Base-by-base conservation (phyloP, 2,113 vertebrate genomes). In the Alethe diademata region DNA sequence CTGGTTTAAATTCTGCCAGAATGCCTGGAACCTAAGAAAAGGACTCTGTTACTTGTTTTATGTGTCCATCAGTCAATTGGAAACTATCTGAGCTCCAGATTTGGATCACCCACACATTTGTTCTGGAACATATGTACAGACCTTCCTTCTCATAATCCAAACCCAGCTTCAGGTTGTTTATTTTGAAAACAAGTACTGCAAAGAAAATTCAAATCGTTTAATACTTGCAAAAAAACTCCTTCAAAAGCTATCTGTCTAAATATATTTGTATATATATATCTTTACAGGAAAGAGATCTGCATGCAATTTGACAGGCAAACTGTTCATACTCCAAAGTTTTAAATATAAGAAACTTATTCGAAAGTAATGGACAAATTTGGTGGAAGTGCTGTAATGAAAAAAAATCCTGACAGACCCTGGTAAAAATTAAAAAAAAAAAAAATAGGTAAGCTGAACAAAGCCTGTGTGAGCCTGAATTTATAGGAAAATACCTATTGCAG, bases 81-180 rank as follows among this genome's bases (percentile, higher is more conserved):
- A 93, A 95, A 36, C 33, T 81, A 76, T 87, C 70, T 85, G 62
- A 94, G 70, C 58, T 95, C 67, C 78, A 88, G 87, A 91, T 95
- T 72, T 93, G 54, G 50, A 66, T 94, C 94, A 88, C 85, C 93
- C 87, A 96, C 81, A 76, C 90, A 29, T 93, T 95, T 86, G 50
- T 90, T 94, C 81, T 73, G 64, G 87, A 95, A 61, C 81, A 88
- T 91, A 79, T 73, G 71, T 58, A 73, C 56, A 76, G 75, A 35
- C 92, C 93, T 88, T 73, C 74, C 50, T 35, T 95, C 53, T 90
- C 74, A 75, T 10, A 75, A 75, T 84, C 38, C 54, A 91, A 92
- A 61, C 14, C 5, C 58, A 78, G 54, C 18, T 87, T 92, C 65
- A 82, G 54, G 31, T 86, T 96, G 82, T 93, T 96, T 96, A 62